Evolutionary conservation across 37 sponge, comb jelly and placozoan genomes (phyloP).

Genomic region (Axinella damicornis): DNA sequence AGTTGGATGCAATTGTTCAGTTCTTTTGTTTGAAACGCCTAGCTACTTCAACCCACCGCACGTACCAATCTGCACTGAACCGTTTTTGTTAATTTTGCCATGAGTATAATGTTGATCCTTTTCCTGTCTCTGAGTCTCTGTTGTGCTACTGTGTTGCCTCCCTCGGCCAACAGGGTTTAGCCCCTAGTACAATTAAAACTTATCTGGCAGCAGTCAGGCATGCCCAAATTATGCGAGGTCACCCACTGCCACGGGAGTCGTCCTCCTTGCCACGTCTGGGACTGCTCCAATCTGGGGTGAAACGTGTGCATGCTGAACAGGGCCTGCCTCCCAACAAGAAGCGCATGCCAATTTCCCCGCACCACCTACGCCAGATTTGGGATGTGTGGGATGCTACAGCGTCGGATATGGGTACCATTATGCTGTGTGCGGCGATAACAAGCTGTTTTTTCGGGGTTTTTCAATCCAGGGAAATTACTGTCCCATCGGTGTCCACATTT

Average conservation of each 20-base stretch:
- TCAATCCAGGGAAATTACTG: constrained; percentile 47
- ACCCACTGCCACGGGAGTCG: constrained; percentile 1
- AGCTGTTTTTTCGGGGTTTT: constrained; percentile 37
- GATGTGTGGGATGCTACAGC: background rate
- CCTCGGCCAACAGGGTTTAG: background rate
- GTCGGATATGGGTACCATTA: background rate
- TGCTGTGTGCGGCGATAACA: constrained; percentile 57
- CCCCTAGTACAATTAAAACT: constrained; percentile 13
- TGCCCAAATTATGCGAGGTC: constrained; percentile 30
- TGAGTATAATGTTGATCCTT: constrained; percentile 1
- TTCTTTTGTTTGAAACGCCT: constrained; percentile 25
- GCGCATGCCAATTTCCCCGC: constrained; percentile 45
- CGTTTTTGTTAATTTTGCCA: background rate
- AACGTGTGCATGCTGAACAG: background rate
- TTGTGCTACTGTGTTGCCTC: constrained; percentile 14
- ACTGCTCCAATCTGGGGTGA: constrained; percentile 22
- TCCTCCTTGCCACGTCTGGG: constrained; percentile 33
- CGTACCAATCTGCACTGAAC: constrained; percentile 15
- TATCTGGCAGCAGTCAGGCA: constrained; percentile 59
- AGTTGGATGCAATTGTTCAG: constrained; percentile 42
- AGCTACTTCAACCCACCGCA: constrained; percentile 42
- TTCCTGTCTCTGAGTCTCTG: constrained; percentile 31
- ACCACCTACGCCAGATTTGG: background rate
- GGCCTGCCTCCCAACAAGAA: background rate
- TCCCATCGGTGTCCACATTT: background rate